Evolutionary conservation across 2,797 vertebrate genomes (phyloP), one percentile per base, ranked within the genome.

Genomic region (Taenioides sp.): DNA sequence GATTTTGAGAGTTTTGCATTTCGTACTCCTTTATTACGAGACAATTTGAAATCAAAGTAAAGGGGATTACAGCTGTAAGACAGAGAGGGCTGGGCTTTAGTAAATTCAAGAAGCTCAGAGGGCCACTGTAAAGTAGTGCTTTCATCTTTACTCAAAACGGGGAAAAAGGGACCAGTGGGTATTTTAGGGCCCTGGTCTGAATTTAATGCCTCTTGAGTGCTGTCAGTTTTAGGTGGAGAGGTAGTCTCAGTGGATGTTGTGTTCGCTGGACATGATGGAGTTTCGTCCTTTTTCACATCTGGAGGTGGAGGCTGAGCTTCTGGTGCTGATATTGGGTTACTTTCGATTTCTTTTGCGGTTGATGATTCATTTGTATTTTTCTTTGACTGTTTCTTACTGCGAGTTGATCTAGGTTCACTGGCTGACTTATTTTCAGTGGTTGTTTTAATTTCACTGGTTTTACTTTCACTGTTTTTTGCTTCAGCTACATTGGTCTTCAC

Each of bases 61-160:
- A 99, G 94, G 16, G 98, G 98, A 68, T 99, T 99, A 83, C 98
- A 99, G 84, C 98, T 99, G 81, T 99, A 99, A 0, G 97, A 99
- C 61, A 99, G 90, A 0, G 96, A 96, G 0, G 98, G 98, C 70
- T 95, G 93, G 18, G 95, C 94, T 91, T 95, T 96, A 23, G 98
- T 99, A 69, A 99, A 98, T 80, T 98, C 95, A n/a, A 98, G 91
- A n/a, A 99, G 95, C 90, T 99, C 98, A 0, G 98, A 97, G 52
- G 98, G 98, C 98, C 98, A 99, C 91, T 99, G 98, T 76, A 99
- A 93, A 0, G 96, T 96, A 0, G 97, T 99, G 88, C 95, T 98
- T 87, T 99, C 98, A 0, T 99, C 97, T 91, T 97, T 99, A 87
- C 98, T 97, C 72, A 99, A 85, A 68, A 99, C 98, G 0, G 96